Conservation (phyloP, 2,797 vertebrate genomes). For the Hydrocynus forskahlii region DNA sequence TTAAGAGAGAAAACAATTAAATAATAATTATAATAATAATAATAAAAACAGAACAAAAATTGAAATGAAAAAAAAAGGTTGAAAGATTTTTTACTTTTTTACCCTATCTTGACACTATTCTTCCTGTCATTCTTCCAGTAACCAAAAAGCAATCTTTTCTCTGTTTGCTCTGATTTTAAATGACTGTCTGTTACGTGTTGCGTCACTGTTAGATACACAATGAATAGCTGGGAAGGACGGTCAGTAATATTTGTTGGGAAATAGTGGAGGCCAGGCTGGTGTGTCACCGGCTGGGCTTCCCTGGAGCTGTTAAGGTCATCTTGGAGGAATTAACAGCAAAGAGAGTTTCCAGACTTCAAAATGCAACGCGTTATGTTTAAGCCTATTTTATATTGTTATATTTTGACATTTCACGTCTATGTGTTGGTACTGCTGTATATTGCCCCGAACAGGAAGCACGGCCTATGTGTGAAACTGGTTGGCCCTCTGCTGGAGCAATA, state of each 20-base stretch:
- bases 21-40: too few relatives aligned
- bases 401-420: neutral
- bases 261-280: slow-evolving; percentile 4
- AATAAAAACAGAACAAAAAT: too few relatives aligned
- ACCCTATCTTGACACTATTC: too few relatives aligned
- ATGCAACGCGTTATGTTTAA: neutral
- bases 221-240: neutral
- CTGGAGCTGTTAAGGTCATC: slow-evolving; percentile 1
- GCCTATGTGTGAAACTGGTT: slow-evolving; percentile 12
- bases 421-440: neutral
- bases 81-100: too few relatives aligned
- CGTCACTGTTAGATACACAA: neutral
- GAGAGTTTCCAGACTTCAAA: neutral
- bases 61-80: too few relatives aligned
- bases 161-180: neutral
- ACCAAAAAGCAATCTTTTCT: neutral
- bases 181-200: neutral
- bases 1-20: too few relatives aligned
- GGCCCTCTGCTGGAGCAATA: slow-evolving; percentile 36
- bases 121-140: neutral
- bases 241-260: neutral
- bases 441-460: neutral
- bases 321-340: neutral
- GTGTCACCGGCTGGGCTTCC: slow-evolving; percentile 2
- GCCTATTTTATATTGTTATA: neutral